Evolutionary conservation across 2,113 vertebrate species (phyloP), one percentile per base, ranked within the genome.

Genomic region (Fulmarus glacialis): DNA sequence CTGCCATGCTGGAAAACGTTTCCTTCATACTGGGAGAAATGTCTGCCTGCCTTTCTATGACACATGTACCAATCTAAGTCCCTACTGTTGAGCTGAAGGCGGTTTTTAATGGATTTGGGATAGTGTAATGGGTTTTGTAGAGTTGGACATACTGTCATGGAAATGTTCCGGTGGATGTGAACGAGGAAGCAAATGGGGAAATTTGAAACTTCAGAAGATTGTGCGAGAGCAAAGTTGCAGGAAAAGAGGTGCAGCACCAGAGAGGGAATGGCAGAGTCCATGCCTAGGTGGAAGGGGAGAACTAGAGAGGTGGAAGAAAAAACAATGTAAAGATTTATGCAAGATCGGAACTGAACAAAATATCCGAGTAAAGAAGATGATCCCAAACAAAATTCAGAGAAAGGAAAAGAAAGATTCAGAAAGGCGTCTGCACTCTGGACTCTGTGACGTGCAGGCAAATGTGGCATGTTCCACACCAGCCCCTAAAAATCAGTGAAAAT

Each of bases 241-340:
- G 42, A 8, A 11, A n/a, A 45, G 83, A 38, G 17, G 8, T 5
- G 77, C 36, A 56, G 72, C 23, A 15, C 4, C 26, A 1, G 48
- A 3, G 20, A 8, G 38, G 38, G 32, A n/a, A 59, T 0, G 56
- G 68, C 64, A 66, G 58, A 82, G 67, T 23, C 17, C 1, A 0
- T 1, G 53, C 15, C 27, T 12, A 2, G 34, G 22, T 23, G 20
- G 45, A 50, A 12, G 10, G 9, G 16, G 14, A 20, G 18, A 40
- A 71, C 45, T 2, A 36, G 38, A 48, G 36, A 27, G 17, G 15
- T 3, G 56, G 70, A 30, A 36, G 52, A 66, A 60, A 58, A 59
- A 66, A n/a, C 29, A 15, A 2, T 0, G 4, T 30, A 26, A 8
- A 30, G 3, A 9, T 4, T 59, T 4, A 2, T 9, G 24, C 15